phyloP scores from a whole-genome alignment of 2,888 invertebrate genomes.

The Nomada goodeniana region DNA sequence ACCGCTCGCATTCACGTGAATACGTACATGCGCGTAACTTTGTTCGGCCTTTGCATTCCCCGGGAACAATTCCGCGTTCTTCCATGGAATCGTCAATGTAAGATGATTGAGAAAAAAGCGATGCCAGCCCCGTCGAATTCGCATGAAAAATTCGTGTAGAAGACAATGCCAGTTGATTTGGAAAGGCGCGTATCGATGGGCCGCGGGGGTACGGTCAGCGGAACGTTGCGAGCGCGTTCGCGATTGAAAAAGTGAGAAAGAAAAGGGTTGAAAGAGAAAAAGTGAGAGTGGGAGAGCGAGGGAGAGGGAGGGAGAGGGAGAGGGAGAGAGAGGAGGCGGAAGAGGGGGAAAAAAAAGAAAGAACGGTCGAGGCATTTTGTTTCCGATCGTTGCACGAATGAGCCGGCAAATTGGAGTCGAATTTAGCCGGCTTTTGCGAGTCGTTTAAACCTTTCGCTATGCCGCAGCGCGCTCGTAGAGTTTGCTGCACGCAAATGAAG shows the following conservation, averaged over 20 bases:
- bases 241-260: neutral
- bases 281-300: too few species aligned
- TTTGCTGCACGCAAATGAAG: constrained; percentile 84
- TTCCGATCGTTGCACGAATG: constrained; percentile 65
- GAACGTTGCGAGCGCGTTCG: constrained; percentile 35
- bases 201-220: constrained; percentile 48
- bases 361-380: constrained; percentile 51
- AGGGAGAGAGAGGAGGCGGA: neutral
- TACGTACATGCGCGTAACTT: too few species aligned
- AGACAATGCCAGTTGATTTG: constrained; percentile 59
- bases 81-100: neutral
- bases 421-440: constrained; percentile 63
- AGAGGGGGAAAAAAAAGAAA: neutral
- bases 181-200: constrained; percentile 45
- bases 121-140: neutral
- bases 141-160: constrained; percentile 51
- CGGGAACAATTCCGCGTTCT: neutral
- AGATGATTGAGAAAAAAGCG: neutral
- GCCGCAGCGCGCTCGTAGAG: constrained; percentile 71
- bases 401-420: constrained; percentile 62
- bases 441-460: constrained; percentile 73
- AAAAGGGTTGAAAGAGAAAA: neutral
- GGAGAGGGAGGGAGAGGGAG: neutral
- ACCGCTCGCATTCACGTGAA: too few species aligned
- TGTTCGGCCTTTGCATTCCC: too few species aligned